Evolutionary conservation across 2,113 vertebrate species (phyloP).

Genomic region (Pterophyllum scalare): DNA sequence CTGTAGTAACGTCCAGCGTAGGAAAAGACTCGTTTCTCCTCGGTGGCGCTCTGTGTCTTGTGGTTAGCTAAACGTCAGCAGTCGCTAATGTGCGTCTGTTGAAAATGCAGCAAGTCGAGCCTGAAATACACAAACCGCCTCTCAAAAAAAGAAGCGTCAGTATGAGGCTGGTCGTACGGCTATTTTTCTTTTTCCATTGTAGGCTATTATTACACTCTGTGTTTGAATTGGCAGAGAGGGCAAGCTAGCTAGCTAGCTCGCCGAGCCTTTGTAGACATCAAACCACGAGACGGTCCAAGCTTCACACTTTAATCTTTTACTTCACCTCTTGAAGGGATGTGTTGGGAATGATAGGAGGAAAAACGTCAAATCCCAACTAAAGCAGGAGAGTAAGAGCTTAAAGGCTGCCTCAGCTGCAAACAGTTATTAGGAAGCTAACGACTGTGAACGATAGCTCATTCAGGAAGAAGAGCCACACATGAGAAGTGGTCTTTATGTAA

Average conservation of each 20-base stretch:
- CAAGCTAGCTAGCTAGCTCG: constrained; percentile 45
- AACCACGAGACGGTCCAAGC: background rate
- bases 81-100: background rate
- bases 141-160: background rate
- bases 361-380: background rate
- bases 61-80: constrained; percentile 29
- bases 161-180: background rate
- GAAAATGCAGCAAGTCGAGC: background rate
- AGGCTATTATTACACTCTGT: constrained; percentile 15
- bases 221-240: constrained; percentile 39
- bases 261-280: background rate
- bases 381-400: background rate
- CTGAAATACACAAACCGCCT: background rate
- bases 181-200: background rate
- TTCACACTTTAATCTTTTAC: constrained; percentile 24
- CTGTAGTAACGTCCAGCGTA: background rate
- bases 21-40: constrained; percentile 8
- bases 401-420: background rate
- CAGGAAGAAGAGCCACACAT: constrained; percentile 30
- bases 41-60: background rate
- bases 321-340: background rate
- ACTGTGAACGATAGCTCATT: constrained; percentile 11
- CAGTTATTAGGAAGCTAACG: constrained; percentile 11
- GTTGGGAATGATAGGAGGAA: background rate
- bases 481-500: constrained; percentile 35